phyloP scores from a whole-genome alignment of 2,113 vertebrate genomes.

The Pseudopodoces humilis region DNA sequence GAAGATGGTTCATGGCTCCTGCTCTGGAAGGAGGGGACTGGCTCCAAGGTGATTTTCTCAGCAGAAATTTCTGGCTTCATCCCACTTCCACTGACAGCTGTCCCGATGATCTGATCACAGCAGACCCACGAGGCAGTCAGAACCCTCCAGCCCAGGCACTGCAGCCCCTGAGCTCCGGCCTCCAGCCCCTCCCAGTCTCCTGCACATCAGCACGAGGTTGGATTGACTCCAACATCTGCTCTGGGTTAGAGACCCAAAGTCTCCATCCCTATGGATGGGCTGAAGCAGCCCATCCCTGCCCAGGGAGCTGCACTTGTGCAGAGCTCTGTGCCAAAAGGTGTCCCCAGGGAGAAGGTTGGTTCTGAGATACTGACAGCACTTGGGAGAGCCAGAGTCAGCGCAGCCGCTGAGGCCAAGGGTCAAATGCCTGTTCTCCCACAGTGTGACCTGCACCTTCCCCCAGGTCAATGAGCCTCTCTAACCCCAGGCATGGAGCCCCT shows the following conservation, averaged over 20 bases:
- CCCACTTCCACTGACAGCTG: rapidly evolving
- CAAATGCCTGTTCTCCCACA: not conserved
- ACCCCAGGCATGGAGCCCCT: not conserved
- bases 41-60: not conserved
- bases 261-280: not conserved
- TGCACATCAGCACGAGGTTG: rapidly evolving
- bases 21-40: not conserved
- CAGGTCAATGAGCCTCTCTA: not conserved
- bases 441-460: not conserved
- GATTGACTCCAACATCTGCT: not conserved
- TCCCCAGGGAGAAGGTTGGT: not conserved
- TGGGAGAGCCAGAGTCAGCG: not conserved
- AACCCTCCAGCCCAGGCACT: not conserved
- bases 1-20: not conserved
- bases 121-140: rapidly evolving
- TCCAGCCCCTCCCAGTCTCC: not conserved
- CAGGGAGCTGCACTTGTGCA: not conserved
- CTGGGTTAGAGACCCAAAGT: not conserved
- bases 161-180: rapidly evolving
- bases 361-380: not conserved
- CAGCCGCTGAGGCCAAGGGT: rapidly evolving
- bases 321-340: not conserved
- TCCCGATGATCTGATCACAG: rapidly evolving
- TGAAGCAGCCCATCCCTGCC: not conserved
- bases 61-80: not conserved